phyloP scores from a whole-genome alignment of 2,113 vertebrate genomes.

The Dolichotis patagonum region DNA sequence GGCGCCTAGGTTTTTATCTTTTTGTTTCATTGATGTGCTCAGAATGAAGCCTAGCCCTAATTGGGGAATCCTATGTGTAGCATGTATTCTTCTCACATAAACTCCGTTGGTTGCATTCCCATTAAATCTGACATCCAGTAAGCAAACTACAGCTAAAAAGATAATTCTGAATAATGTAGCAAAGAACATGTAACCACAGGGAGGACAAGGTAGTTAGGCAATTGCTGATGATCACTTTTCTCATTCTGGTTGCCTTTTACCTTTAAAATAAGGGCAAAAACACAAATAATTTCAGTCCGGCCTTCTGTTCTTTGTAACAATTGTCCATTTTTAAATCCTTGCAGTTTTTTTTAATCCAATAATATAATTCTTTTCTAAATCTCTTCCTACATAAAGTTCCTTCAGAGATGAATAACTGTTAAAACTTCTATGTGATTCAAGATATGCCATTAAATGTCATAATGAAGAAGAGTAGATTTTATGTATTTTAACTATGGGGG shows the following conservation, averaged over 20 bases:
- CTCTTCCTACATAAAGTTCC: slow-evolving; percentile 27
- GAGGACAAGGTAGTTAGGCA: slow-evolving; percentile 5
- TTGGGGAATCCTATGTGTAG: background rate
- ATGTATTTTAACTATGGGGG: background rate
- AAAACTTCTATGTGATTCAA: slow-evolving; percentile 40
- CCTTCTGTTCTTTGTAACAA: background rate
- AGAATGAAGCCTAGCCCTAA: background rate
- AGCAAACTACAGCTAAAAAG: slow-evolving; percentile 26
- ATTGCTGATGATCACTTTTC: background rate
- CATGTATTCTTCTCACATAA: background rate
- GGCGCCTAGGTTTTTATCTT: slow-evolving; percentile 13
- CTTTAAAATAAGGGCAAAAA: slow-evolving; percentile 17
- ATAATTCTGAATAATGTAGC: background rate
- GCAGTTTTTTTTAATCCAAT: background rate
- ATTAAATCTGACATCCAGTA: slow-evolving; percentile 14
- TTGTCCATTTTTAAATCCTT: slow-evolving; percentile 54
- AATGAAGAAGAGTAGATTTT: background rate
- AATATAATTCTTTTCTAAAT: slow-evolving; percentile 2
- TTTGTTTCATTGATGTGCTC: background rate
- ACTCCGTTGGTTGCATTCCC: background rate
- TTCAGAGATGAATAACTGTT: slow-evolving; percentile 40
- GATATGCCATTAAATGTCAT: background rate
- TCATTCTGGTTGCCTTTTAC: background rate
- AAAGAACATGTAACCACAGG: background rate
- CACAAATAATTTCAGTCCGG: background rate